Base-by-base conservation (phyloP, 2,797 vertebrate genomes). In the Urosaurus nigricauda region DNA sequence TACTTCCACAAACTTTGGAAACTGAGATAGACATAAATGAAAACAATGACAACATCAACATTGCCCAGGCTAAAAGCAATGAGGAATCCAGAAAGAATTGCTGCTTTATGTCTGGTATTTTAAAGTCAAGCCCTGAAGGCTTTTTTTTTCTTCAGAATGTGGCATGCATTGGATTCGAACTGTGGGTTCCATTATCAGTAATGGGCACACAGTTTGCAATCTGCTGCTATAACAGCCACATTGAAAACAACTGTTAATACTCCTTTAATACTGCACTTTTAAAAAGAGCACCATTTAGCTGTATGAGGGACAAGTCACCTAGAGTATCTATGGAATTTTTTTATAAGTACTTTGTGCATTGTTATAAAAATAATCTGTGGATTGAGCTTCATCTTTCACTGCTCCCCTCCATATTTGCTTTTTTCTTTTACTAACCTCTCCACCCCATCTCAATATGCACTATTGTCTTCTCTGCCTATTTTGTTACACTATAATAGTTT, bases 111-210 rank as follows among this genome's bases (percentile, higher is more conserved):
- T 12, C 24, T 77, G 73, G 53, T 77, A 43, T 29, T 70, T 71
- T 51, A 71, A 68, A 60, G 29, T 75, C 26, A 60, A 63, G 56
- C 58, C 73, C 29, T 2, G 29, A 65, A 58, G 73, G 37, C 26
- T 47, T 77, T 60, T 85, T 63, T 85, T 47, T 77, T 60, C 77
- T 63, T 85, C 53, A 77, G 53, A 3, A 14, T 43, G 58, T 17
- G 58, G 26, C 16, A 35, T 53, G 19, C 35, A 63, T 60, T 77
- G 71, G 65, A 60, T 85, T 63, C 11, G 24, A 85, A 78, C 40
- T n/a, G 29, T 78, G 65, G 65, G n/a, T 84, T 71, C 68, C 47
- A 84, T 73, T 53, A 84, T 47, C 65, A 84, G 37, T 53, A 84
- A 73, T 21, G 7, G 58, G 5, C 37, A 43, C 56, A n/a, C 8